Evolutionary conservation across 2,113 vertebrate species (phyloP).

Genomic region (Cheirogaleus medius): DNA sequence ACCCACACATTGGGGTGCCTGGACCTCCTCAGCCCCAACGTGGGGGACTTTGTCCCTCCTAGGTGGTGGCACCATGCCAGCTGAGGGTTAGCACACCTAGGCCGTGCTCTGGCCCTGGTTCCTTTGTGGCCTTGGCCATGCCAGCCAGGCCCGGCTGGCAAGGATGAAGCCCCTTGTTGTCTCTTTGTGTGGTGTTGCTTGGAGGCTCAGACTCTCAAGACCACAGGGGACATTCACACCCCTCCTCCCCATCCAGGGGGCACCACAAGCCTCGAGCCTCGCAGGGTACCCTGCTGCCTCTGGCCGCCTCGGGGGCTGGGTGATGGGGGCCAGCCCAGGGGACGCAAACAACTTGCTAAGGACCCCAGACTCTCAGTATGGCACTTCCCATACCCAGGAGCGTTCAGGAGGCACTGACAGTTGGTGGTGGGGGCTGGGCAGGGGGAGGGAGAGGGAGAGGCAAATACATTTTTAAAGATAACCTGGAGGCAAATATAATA

Average conservation of each 20-base stretch:
- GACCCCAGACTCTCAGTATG: constrained; percentile 14
- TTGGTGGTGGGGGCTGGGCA: constrained; percentile 29
- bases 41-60: neutral
- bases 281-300: neutral
- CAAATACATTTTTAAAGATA: constrained; percentile 92
- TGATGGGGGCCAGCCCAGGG: neutral
- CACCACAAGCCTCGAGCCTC: neutral
- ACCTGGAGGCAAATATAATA: constrained; percentile 93
- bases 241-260: neutral
- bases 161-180: neutral
- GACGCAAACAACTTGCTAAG: neutral
- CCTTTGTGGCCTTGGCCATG: neutral
- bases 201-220: neutral
- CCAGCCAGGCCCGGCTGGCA: neutral
- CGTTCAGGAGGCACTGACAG: constrained; percentile 80
- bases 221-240: neutral
- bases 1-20: neutral
- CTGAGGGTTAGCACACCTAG: neutral
- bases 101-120: neutral
- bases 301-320: neutral
- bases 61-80: neutral
- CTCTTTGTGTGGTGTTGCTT: neutral
- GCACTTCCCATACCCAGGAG: constrained; percentile 66
- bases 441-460: constrained; percentile 76
- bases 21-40: neutral